These are phyloP conservation scores for Zygogramma bicolorata DNA, from an alignment of 2,888 invertebrate genomes.

Conservation along the genomic window DNA sequence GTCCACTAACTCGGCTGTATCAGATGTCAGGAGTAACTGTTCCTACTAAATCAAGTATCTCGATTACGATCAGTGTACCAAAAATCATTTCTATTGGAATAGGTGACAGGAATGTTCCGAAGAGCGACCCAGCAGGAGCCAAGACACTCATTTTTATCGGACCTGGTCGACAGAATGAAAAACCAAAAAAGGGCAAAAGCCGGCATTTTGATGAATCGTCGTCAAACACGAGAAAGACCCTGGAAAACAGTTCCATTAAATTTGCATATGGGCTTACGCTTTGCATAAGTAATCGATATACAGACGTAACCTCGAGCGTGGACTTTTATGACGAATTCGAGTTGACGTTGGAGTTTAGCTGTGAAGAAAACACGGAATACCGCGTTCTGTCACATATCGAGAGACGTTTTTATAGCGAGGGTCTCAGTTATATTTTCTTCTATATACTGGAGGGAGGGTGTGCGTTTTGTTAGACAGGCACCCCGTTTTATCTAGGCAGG, in stretches of 20 bases:
- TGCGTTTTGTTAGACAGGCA: no score
- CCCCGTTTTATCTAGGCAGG: no score
- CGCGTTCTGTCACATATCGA: neutral
- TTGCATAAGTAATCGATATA: constrained; percentile 39
- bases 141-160: neutral
- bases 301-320: constrained; percentile 15
- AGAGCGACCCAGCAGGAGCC: no score
- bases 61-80: no score
- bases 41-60: no score
- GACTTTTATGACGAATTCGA: constrained; percentile 8
- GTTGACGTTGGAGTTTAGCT: constrained; percentile 1
- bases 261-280: constrained; percentile 38
- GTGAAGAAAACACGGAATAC: neutral
- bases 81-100: no score
- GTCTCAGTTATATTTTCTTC: no score
- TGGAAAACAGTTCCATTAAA: constrained; percentile 44
- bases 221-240: constrained; percentile 46
- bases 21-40: no score
- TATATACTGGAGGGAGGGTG: no score
- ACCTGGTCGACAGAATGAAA: neutral
- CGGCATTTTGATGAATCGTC: constrained; percentile 48
- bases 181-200: neutral
- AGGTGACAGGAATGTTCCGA: no score
- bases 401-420: no score
- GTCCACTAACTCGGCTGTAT: no score